A percentile compares a stretch with the other conserved stretches of the same genome.
Conservation (phyloP, 2,113 vertebrate species). For the Regulus satrapa region DNA sequence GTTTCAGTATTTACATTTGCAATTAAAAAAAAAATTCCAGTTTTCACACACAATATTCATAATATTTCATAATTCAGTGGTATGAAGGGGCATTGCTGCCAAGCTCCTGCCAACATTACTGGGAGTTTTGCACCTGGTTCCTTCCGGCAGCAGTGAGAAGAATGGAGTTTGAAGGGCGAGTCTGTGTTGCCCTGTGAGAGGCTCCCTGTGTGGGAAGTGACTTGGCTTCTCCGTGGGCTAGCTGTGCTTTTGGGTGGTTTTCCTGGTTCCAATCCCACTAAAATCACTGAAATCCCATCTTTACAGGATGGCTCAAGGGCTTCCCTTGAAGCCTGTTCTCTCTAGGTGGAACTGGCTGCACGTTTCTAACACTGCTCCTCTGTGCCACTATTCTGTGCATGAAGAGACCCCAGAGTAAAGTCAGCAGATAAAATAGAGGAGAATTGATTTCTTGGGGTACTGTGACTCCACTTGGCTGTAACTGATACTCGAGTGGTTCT, state of each 20-base stretch:
- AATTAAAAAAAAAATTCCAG: neutral
- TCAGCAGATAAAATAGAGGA: neutral
- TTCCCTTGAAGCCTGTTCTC: neutral
- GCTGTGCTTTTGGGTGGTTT: neutral
- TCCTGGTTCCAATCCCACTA: neutral
- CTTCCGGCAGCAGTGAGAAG: neutral
- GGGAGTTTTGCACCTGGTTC: neutral
- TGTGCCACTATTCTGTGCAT: neutral
- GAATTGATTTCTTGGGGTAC: neutral
- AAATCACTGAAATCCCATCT: too few species aligned
- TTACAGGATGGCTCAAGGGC: neutral
- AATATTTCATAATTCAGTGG: neutral
- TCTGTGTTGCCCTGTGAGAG: rapidly evolving
- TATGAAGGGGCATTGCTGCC: neutral
- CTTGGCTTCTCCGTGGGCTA: neutral
- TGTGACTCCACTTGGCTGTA: neutral
- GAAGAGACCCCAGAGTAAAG: neutral
- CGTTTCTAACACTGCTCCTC: neutral
- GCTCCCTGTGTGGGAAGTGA: neutral
- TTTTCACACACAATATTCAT: neutral
- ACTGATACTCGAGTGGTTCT: neutral
- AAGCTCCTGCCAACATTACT: neutral
- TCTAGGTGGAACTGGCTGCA: neutral
- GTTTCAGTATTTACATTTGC: constrained; percentile 34
- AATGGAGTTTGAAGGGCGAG: neutral